Base-by-base conservation (phyloP, 1,140 invertebrate genomes). In the Nasonia longicornis region DNA sequence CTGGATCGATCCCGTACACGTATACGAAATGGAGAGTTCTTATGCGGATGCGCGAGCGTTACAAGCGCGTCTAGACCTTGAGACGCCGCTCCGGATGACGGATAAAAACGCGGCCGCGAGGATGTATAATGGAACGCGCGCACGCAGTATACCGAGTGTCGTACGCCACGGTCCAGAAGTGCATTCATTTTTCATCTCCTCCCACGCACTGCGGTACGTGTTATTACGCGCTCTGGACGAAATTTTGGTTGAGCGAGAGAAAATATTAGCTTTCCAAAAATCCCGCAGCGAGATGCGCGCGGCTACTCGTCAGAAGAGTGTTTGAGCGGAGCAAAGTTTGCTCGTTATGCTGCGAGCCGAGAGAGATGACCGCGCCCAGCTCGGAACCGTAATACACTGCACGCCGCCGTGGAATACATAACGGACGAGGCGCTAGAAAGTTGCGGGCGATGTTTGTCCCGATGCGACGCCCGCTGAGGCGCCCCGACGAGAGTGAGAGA, bases 381-480 rank as follows among this genome's bases (percentile, higher is more conserved):
- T 58, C 20, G 52, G 6, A 58, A 58, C 52, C 52, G 52, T 58
- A 58, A 58, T 58, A 58, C 48, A 52, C 48, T 48, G 45, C 45
- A 16, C 26, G 26, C 26, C 12, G 14, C 12, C 12, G 48, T 20
- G 52, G 20, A 58, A 20, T 58, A 58, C 20, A n/a, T 1, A 16
- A 16, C 6, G 20, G 6, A n/a, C 6, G 7, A 58, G 81, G 80
- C 83, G 84, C 85, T 87, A 87, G 86, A 87, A 87, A 87, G 86
- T 87, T 84, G 83, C 31, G 66, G 58, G 20, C 14, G 52, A 58
- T 58, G 52, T 58, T 58, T 58, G 14, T 20, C 52, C 52, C 16
- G 52, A 35, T 14, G 45, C 45, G 52, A 20, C 52, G 52, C 52
- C 52, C 20, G 52, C 52, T 58, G 52, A 58, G 52, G 52, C 52